Evolutionary conservation across 1,140 invertebrate genomes (phyloP).

Genomic region (Vanessa atalanta): DNA sequence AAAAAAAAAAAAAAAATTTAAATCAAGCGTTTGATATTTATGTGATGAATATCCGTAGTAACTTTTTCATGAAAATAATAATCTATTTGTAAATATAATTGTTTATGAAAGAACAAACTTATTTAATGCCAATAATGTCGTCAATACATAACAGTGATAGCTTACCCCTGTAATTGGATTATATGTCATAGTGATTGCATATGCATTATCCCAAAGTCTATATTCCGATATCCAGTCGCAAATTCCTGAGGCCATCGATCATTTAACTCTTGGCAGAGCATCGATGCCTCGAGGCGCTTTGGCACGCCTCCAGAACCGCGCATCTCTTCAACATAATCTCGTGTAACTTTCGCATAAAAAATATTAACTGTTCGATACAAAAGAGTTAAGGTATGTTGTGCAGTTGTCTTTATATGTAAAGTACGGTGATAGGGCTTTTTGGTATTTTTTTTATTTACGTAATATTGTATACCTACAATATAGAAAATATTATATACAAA

Average conservation of each 20-base stretch:
- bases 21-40: no score
- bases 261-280: slow-evolving; percentile 54
- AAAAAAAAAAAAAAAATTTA: no score
- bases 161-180: not conserved
- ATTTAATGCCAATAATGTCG: no score
- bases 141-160: no score
- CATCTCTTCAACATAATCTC: slow-evolving; percentile 53
- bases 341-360: slow-evolving; percentile 45
- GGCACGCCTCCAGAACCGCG: slow-evolving; percentile 48
- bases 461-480: no score
- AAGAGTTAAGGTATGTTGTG: not conserved
- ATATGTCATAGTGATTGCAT: not conserved
- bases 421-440: no score
- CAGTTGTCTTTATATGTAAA: not conserved
- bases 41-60: no score
- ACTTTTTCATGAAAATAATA: no score
- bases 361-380: slow-evolving; percentile 30
- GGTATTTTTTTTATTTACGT: no score
- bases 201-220: slow-evolving; percentile 15
- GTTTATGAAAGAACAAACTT: no score
- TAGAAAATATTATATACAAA: no score
- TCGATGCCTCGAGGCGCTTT: slow-evolving; percentile 49
- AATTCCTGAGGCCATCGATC: slow-evolving; percentile 59
- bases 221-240: slow-evolving; percentile 46
- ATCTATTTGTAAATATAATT: no score